Evolutionary conservation across 2,888 invertebrate genomes (phyloP).

Genomic region (Epistrophe grossulariae): DNA sequence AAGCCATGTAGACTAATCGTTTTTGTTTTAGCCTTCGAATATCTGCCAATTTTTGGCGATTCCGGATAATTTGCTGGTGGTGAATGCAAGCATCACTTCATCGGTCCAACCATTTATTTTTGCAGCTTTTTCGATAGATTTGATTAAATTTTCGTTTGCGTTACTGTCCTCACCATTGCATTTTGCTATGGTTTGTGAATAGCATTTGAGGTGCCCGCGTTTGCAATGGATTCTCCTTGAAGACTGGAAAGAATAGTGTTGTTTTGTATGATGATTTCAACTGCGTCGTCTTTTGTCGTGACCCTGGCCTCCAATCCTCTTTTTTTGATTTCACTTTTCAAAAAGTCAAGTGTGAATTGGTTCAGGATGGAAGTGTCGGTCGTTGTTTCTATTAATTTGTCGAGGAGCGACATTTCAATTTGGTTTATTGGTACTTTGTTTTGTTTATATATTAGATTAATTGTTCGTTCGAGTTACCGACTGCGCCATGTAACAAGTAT

Average conservation of each 20-base stretch:
- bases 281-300: slow-evolving; percentile 21
- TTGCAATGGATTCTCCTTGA: no score
- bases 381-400: slow-evolving; percentile 13
- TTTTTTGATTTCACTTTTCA: slow-evolving; percentile 26
- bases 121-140: slow-evolving; percentile 2
- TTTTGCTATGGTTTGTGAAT: neutral
- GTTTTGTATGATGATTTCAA: slow-evolving; percentile 26
- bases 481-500: neutral
- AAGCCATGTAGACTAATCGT: neutral
- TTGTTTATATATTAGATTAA: neutral
- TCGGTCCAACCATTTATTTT: slow-evolving; percentile 1
- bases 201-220: no score
- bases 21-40: slow-evolving; percentile 24
- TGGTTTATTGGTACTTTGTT: neutral
- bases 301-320: slow-evolving; percentile 29
- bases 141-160: neutral
- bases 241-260: slow-evolving; percentile 10
- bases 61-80: neutral
- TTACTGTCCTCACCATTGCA: slow-evolving; percentile 1
- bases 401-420: neutral
- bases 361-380: slow-evolving; percentile 13
- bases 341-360: slow-evolving; percentile 29
- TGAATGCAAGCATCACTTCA: neutral
- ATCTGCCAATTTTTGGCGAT: neutral
- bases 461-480: neutral